Evolutionary conservation across 1,140 invertebrate genomes (phyloP).

Genomic region (Eulimnadia texana): DNA sequence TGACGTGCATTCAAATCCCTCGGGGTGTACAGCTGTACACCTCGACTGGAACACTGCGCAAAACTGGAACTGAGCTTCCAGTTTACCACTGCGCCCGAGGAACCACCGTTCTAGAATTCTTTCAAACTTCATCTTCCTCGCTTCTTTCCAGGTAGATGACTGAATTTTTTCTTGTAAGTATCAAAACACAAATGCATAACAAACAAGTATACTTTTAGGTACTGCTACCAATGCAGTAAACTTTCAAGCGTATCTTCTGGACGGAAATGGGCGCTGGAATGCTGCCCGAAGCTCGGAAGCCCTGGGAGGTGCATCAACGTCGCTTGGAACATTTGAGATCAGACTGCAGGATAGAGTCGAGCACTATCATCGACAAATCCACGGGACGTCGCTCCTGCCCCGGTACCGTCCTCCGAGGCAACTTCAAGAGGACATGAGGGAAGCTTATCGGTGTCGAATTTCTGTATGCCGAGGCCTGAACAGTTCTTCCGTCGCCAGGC

Average conservation of each 20-base stretch:
- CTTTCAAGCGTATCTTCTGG: constrained; percentile 9
- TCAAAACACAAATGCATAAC: background rate
- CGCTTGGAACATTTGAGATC: background rate
- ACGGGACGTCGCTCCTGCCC: background rate
- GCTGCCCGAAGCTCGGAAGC: background rate
- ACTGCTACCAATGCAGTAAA: background rate
- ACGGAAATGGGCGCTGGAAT: constrained; percentile 1
- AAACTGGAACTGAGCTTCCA: background rate
- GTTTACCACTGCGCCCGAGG: constrained; percentile 4
- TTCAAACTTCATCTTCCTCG: background rate
- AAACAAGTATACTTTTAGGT: background rate
- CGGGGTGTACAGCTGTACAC: background rate
- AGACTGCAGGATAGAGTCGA: background rate
- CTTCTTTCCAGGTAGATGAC: constrained; percentile 7
- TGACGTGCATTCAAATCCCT: constrained; percentile 8
- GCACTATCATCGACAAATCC: background rate
- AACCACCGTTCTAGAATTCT: background rate
- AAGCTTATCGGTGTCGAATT: no score
- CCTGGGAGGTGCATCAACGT: background rate
- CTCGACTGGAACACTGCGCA: background rate
- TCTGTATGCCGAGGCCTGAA: no score
- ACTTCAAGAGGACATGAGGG: no score
- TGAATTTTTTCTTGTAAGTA: background rate
- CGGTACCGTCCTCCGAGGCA: background rate
- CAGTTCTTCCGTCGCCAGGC: no score